Percentiles rank a stretch among this genome's conserved stretches.
Conservation (phyloP, 2,113 vertebrate genomes). For the Orthochromis indermauri region DNA sequence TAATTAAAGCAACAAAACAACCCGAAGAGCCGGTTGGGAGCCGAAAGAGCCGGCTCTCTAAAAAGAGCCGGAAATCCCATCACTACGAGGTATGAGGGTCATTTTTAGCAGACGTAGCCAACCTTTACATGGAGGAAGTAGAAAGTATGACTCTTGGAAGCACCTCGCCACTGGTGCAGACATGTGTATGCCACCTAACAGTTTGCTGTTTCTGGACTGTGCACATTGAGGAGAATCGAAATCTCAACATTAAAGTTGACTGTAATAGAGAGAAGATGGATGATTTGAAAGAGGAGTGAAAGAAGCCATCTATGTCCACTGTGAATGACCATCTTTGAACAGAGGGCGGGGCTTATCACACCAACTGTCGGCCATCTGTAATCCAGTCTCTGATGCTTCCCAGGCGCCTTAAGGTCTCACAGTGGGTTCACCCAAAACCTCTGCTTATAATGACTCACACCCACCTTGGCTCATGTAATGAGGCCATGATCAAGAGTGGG, state of each 20-base stretch:
- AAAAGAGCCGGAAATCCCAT: background rate
- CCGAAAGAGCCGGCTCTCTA: accelerated
- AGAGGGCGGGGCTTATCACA: background rate
- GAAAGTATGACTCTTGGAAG: background rate
- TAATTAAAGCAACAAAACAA: background rate
- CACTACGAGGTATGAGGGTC: background rate
- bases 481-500: background rate
- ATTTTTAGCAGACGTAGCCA: background rate
- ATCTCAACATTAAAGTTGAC: background rate
- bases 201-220: background rate
- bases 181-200: background rate
- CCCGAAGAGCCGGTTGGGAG: accelerated
- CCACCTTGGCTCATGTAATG: background rate
- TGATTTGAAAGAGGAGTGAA: background rate
- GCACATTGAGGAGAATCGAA: background rate
- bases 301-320: background rate
- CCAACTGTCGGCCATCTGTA: background rate
- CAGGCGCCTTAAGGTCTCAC: background rate
- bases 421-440: background rate
- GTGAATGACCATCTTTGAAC: background rate
- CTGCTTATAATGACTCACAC: background rate
- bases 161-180: background rate
- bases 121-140: background rate
- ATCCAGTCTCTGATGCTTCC: background rate
- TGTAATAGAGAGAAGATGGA: background rate